A percentile compares a stretch with the other conserved stretches of the same genome.
Evolutionary conservation across 2,797 vertebrate genomes (phyloP).

Genomic region (Syncerus caffer): DNA sequence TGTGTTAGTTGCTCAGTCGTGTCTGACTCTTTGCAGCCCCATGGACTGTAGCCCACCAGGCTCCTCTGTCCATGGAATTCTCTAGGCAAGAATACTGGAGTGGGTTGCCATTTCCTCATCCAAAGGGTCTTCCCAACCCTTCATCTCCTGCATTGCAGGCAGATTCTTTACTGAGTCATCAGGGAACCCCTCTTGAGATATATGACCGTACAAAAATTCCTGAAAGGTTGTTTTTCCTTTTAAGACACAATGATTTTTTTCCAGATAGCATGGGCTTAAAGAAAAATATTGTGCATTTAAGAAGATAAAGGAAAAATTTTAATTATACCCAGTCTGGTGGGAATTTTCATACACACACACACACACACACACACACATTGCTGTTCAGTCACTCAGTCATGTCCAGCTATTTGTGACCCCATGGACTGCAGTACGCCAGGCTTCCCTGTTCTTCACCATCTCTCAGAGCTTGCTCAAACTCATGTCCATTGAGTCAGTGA

Average conservation of each 20-base stretch:
- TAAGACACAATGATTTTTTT: background rate
- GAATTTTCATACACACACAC: background rate
- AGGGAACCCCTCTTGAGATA: background rate
- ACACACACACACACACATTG: background rate
- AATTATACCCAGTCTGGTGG: background rate
- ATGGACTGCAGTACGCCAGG: background rate
- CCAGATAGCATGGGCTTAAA: background rate
- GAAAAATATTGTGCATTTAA: background rate
- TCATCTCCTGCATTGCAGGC: background rate
- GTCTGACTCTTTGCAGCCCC: background rate
- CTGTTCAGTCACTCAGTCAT: background rate
- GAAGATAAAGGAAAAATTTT: background rate
- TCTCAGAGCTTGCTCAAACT: background rate
- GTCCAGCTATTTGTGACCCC: background rate
- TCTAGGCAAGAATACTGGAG: background rate
- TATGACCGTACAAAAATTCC: background rate
- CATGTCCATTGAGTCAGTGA: background rate
- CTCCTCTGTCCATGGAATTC: background rate
- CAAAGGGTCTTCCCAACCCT: background rate
- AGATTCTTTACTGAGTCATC: background rate
- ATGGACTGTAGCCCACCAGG: background rate
- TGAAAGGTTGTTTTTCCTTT: background rate
- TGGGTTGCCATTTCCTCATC: background rate
- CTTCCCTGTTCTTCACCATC: background rate
- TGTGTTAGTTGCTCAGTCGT: background rate